Conservation (phyloP, 1,140 invertebrate genomes). For the Sycobia sp. region DNA sequence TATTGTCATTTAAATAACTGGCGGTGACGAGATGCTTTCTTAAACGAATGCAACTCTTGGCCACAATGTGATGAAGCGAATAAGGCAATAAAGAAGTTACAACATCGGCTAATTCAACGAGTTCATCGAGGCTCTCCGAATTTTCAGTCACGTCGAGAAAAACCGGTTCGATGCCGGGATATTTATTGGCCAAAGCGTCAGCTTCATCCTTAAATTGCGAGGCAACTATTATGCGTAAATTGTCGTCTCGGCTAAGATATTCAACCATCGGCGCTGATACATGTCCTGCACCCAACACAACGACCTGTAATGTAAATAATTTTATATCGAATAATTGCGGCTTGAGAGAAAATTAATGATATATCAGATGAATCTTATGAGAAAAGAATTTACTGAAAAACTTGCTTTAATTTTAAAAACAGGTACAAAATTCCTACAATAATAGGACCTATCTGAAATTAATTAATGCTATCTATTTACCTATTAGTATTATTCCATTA, state of each 20-base stretch:
- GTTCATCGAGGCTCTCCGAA: constrained; percentile 71
- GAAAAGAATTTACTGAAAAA: too few relatives aligned
- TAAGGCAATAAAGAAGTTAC: constrained; percentile 93
- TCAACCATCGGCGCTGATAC: constrained; percentile 93
- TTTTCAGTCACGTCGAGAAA: constrained; percentile 82
- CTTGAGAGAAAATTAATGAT: too few relatives aligned
- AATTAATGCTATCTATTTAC: too few relatives aligned
- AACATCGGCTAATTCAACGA: constrained; percentile 79
- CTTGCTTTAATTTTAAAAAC: too few relatives aligned
- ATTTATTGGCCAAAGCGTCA: constrained; percentile 77
- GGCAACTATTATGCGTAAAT: constrained; percentile 83
- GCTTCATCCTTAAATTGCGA: constrained; percentile 88
- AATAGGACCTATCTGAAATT: too few relatives aligned
- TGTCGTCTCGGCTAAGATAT: constrained; percentile 85
- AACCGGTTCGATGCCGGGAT: constrained; percentile 78
- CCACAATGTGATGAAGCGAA: constrained; percentile 82
- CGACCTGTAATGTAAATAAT: constrained; percentile 68
- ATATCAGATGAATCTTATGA: too few relatives aligned
- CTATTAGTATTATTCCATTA: too few relatives aligned
- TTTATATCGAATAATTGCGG: too few relatives aligned
- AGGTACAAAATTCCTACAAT: too few relatives aligned
- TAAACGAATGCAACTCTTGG: constrained; percentile 84
- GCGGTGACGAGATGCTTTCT: constrained; percentile 95
- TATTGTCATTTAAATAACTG: constrained; percentile 87
- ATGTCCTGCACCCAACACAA: constrained; percentile 94